phyloP scores from a whole-genome alignment of 2,113 vertebrate species.

The Cnemophilus loriae region DNA sequence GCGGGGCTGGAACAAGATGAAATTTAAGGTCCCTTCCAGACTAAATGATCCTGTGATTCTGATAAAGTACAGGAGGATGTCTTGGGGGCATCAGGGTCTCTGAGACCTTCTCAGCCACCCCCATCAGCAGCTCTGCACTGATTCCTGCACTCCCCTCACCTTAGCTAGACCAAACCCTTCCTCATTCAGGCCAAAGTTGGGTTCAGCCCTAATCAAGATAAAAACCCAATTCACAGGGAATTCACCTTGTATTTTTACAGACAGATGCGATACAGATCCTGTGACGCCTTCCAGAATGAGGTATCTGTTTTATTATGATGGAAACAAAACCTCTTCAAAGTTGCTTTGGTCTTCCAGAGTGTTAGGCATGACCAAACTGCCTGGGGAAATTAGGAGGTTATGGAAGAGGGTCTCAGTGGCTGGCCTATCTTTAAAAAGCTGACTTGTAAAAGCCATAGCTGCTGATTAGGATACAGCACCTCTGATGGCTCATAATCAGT shows the following conservation, averaged over 20 bases:
- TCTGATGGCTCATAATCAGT: not conserved
- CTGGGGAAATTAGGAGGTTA: not conserved
- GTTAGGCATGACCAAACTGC: not conserved
- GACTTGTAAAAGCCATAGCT: not conserved
- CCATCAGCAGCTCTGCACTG: not conserved
- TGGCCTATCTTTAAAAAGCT: not conserved
- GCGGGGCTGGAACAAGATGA: not conserved
- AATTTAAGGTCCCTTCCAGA: not conserved
- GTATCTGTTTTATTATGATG: not conserved
- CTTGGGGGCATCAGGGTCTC: not conserved
- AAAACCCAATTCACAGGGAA: not conserved
- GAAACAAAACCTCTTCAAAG: not conserved
- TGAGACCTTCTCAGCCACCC: not conserved
- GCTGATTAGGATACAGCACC: not conserved
- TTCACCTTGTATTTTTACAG: not conserved
- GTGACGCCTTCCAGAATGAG: not conserved
- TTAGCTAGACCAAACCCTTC: not conserved
- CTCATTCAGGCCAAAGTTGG: not conserved
- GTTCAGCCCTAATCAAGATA: not conserved
- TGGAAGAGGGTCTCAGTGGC: not conserved
- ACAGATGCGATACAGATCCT: rapidly evolving
- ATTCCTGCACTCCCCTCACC: rapidly evolving
- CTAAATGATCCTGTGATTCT: not conserved
- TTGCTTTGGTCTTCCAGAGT: not conserved
- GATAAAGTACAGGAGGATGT: not conserved